Evolutionary conservation across 1,140 invertebrate species (phyloP).

Genomic region (Drosophila nebulosa): DNA sequence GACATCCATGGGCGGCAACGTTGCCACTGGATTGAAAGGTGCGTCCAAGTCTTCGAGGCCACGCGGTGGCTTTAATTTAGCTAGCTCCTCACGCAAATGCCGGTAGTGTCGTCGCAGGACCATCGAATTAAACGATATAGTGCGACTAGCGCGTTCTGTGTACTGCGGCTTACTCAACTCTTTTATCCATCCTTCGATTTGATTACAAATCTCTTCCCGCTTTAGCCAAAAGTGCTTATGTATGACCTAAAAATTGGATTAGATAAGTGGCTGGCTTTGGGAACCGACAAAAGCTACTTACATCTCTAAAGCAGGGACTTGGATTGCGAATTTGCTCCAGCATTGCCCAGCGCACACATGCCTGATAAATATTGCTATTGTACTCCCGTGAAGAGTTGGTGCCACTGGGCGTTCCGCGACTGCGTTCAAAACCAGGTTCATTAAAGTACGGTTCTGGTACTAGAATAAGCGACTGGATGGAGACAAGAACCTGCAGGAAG

Average conservation of each 20-base stretch:
- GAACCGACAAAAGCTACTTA: constrained; percentile 76
- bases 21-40: constrained; percentile 83
- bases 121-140: constrained; percentile 88
- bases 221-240: constrained; percentile 97
- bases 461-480: constrained; percentile 97
- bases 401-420: constrained; percentile 92
- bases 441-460: constrained; percentile 99
- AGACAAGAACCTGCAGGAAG: constrained; percentile 97
- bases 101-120: constrained; percentile 90
- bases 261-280: too few species aligned
- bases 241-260: constrained; percentile 86
- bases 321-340: constrained; percentile 95
- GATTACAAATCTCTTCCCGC: constrained; percentile 92
- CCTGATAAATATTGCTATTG: constrained; percentile 97
- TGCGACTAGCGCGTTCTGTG: constrained; percentile 86
- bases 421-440: constrained; percentile 97
- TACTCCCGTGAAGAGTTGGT: constrained; percentile 95
- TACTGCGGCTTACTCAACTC: constrained; percentile 90
- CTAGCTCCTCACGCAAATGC: constrained; percentile 89
- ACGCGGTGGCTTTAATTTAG: constrained; percentile 88
- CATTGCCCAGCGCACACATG: constrained; percentile 97
- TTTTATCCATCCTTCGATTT: constrained; percentile 94
- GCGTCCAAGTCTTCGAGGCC: constrained; percentile 87
- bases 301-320: constrained; percentile 95
- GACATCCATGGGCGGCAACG: constrained; percentile 67